A percentile compares a stretch with the other conserved stretches of the same genome.
Conservation (phyloP, 2,888 invertebrate species). For the Lepidonotus clava region DNA sequence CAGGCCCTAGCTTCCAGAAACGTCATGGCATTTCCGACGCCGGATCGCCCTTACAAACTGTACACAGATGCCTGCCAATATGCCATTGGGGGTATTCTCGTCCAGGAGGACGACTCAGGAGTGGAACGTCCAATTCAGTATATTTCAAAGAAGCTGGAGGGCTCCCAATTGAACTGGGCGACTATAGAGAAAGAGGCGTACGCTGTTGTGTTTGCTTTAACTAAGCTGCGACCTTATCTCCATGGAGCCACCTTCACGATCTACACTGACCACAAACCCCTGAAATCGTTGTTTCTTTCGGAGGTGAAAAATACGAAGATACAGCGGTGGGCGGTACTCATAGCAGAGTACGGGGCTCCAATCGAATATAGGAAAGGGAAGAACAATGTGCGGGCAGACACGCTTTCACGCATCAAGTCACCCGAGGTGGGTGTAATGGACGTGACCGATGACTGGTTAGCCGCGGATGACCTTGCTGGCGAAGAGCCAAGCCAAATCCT, state of each 20-base stretch:
- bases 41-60: slow-evolving; percentile 21
- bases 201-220: slow-evolving; percentile 36
- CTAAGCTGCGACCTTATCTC: slow-evolving; percentile 43
- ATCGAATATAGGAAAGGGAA: slow-evolving; percentile 14
- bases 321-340: slow-evolving; percentile 36
- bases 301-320: slow-evolving; percentile 31
- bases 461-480: not conserved
- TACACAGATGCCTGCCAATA: slow-evolving; percentile 17
- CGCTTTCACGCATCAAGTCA: slow-evolving; percentile 5
- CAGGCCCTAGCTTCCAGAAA: not conserved
- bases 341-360: slow-evolving; percentile 43
- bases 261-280: slow-evolving; percentile 39
- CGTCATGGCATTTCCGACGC: slow-evolving; percentile 5
- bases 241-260: slow-evolving; percentile 39
- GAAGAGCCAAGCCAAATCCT: not conserved
- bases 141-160: not conserved
- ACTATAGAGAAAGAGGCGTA: slow-evolving; percentile 40
- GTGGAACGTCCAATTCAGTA: slow-evolving; percentile 29
- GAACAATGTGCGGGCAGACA: slow-evolving; percentile 25
- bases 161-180: not conserved
- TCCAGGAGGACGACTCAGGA: slow-evolving; percentile 21
- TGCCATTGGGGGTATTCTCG: slow-evolving; percentile 27
- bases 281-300: slow-evolving; percentile 40
- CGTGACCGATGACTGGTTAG: not conserved
- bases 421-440: not conserved